A percentile compares a stretch with the other conserved stretches of the same genome.
These are phyloP conservation scores for Haliclona indistincta DNA, from an alignment of 37 sponge, comb jelly and placozoan species.

Conservation along the genomic window DNA sequence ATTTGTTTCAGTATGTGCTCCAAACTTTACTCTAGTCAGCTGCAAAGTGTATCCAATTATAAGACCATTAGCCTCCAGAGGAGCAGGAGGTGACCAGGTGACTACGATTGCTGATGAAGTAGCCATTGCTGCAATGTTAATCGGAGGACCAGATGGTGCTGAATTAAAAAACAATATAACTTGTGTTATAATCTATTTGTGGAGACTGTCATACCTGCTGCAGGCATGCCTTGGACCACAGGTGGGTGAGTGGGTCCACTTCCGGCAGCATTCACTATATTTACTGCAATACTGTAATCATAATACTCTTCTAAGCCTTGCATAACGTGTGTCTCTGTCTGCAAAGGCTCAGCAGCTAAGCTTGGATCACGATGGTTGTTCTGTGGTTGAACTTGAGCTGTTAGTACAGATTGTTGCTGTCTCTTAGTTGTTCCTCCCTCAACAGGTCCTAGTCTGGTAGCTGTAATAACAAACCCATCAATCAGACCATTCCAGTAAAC, in stretches of 20 bases:
- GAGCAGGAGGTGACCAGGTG: conserved; percentile 37
- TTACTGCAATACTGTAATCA: not conserved
- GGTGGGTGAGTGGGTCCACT: not conserved
- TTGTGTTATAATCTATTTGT: not conserved
- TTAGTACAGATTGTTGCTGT: too few species aligned
- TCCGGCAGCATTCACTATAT: not conserved
- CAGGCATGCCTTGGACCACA: not conserved
- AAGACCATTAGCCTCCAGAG: conserved; percentile 21
- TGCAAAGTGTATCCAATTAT: conserved; percentile 19
- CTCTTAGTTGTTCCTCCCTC: too few species aligned
- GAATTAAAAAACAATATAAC: not conserved
- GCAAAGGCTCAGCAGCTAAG: not conserved
- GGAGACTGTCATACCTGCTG: not conserved
- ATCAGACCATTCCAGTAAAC: not conserved
- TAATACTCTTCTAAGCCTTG: not conserved
- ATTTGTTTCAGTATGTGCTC: too few species aligned
- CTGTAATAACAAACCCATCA: not conserved
- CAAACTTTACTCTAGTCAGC: not conserved
- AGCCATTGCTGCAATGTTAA: conserved; percentile 1
- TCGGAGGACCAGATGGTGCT: conserved; percentile 27
- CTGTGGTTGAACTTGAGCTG: not conserved
- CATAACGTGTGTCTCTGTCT: not conserved
- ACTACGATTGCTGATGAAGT: conserved; percentile 1
- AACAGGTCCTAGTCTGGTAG: not conserved
- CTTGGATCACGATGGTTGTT: not conserved